These are phyloP conservation scores for Synanthedon vespiformis DNA, from an alignment of 2,888 invertebrate species.

Conservation along the genomic window DNA sequence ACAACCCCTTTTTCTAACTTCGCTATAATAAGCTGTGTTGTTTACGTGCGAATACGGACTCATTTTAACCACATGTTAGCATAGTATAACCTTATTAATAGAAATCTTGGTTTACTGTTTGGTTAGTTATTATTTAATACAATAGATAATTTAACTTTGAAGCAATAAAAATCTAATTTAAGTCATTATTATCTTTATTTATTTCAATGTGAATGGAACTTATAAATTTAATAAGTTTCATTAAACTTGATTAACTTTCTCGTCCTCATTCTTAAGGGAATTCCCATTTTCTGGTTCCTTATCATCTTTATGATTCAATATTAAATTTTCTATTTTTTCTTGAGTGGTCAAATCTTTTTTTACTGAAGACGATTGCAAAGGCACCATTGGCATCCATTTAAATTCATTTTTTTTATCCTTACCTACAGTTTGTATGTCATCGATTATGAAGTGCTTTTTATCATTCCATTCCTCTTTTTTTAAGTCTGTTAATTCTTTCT, in stretches of 20 bases:
- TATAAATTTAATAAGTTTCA: too few relatives aligned
- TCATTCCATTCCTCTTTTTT: slow-evolving; percentile 10
- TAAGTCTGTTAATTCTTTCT: slow-evolving; percentile 21
- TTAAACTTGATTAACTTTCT: neutral
- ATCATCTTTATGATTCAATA: slow-evolving; percentile 12
- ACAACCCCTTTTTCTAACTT: neutral
- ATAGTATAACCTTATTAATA: too few relatives aligned
- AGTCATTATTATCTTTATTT: too few relatives aligned
- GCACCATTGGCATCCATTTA: slow-evolving; percentile 10
- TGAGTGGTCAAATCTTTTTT: slow-evolving; percentile 34
- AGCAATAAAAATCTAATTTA: too few relatives aligned
- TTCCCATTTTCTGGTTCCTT: slow-evolving; percentile 8
- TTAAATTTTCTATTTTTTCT: neutral
- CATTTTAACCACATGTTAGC: too few relatives aligned
- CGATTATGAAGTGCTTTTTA: slow-evolving; percentile 13
- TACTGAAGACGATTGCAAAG: slow-evolving; percentile 16
- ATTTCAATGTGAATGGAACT: too few relatives aligned
- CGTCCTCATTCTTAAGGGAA: neutral
- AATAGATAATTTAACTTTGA: too few relatives aligned
- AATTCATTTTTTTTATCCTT: slow-evolving; percentile 21
- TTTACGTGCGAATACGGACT: too few relatives aligned
- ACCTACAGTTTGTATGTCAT: slow-evolving; percentile 35
- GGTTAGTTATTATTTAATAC: too few relatives aligned
- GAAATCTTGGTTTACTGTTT: too few relatives aligned
- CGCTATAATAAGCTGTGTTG: neutral